Conservation (phyloP, 2,113 vertebrate genomes). For the Siniperca chuatsi region DNA sequence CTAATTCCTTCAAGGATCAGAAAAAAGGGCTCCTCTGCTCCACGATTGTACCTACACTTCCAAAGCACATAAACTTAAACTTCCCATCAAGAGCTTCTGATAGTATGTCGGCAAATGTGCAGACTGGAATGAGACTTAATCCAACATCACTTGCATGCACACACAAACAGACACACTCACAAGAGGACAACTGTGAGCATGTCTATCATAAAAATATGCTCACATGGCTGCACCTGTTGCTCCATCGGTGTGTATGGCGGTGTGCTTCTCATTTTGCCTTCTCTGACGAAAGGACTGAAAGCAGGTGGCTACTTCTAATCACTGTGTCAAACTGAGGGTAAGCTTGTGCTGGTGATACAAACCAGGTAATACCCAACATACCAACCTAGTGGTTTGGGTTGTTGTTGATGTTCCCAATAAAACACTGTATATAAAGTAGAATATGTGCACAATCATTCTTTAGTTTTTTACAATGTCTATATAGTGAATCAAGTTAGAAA, state of each 20-base stretch:
- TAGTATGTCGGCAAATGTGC: conserved; percentile 3
- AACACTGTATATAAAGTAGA: not conserved
- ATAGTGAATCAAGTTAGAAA: not conserved
- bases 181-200: not conserved
- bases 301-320: not conserved
- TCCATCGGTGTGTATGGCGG: conserved; percentile 1
- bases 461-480: not conserved
- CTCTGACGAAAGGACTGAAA: not conserved
- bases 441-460: not conserved
- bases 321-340: not conserved
- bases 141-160: conserved; percentile 11
- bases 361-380: not conserved
- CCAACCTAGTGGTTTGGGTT: no score
- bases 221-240: conserved; percentile 29
- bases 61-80: not conserved
- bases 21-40: conserved; percentile 18
- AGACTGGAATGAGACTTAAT: not conserved
- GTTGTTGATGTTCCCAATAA: not conserved
- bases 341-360: not conserved
- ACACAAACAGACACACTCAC: not conserved
- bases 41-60: conserved; percentile 19
- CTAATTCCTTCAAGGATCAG: conserved; percentile 40
- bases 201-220: not conserved
- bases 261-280: conserved; percentile 15
- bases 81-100: conserved; percentile 3